Base-by-base conservation (phyloP, 2,888 invertebrate genomes). In the Lithophane ornitopus region DNA sequence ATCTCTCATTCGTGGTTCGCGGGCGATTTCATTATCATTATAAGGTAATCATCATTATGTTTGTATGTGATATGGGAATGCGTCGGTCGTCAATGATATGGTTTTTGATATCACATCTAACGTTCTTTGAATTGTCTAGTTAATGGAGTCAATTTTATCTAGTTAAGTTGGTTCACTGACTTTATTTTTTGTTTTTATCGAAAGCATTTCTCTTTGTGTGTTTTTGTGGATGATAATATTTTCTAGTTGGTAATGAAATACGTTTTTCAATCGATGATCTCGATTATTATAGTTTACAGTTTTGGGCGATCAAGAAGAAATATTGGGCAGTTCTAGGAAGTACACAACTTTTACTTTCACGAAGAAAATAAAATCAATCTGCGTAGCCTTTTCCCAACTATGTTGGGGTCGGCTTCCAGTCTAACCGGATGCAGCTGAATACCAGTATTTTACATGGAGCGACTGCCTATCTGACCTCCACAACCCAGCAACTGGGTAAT, bases 11-110 rank as follows among this genome's bases (percentile, higher is more conserved):
- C 75, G 77, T 85, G 73, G 82, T 86, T 87, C 54, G 76, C 81
- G 56, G 81, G 63, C 79, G 82, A 90, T 90, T 91, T 89, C 80
- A 90, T 91, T 88, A 90, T 85, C 83, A 91, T 91, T 91, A 91
- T 82, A 89, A 90, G 78, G 81, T 81, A 85, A 90, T 91, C 89
- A 90, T 90, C 84, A 91, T 91, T 84, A 87, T 44, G 70, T 78
- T 72, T 82, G 74, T 85, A 83, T 87, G 85, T 86, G 87, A 90
- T 90, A 90, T 89, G 90, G 82, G 87, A 85, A 76, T 85, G 83
- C 85, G 74, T 81, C 74, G 79, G 80, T 80, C 86, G 82, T 82
- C 78, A 85, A 84, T 88, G 77, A 72, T 82, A 86, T 87, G 80
- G 59, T 77, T 67, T 71, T 49, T 76, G 71, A 67, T 78, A 73